Percentiles rank a stretch among this genome's conserved stretches.
These are phyloP conservation scores for Tuberolachnus salignus DNA, from an alignment of 2,888 invertebrate species.

Conservation along the genomic window DNA sequence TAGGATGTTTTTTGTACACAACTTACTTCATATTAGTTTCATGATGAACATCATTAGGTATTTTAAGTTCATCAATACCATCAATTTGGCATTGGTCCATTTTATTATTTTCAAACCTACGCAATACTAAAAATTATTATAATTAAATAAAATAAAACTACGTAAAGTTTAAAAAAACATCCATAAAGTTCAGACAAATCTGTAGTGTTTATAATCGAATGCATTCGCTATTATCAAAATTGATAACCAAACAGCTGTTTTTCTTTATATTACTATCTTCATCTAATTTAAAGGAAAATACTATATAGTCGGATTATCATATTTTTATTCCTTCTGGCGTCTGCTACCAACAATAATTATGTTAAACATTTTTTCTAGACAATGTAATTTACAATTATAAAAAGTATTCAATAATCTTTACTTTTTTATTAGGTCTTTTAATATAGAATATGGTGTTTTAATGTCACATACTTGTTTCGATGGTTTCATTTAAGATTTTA, in stretches of 20 bases:
- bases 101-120: constrained; percentile 10
- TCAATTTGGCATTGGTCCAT: constrained; percentile 47
- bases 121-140: background rate
- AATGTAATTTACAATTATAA: background rate
- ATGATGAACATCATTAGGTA: constrained; percentile 20
- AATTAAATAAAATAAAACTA: background rate
- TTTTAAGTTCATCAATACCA: constrained; percentile 41
- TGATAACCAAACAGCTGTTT: constrained; percentile 37
- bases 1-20: too few relatives aligned
- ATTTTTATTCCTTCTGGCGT: background rate
- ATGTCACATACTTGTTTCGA: constrained; percentile 1
- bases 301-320: background rate
- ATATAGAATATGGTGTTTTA: too few relatives aligned
- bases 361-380: background rate
- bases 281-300: constrained; percentile 19
- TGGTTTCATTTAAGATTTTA: background rate
- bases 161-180: background rate
- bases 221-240: background rate
- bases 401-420: background rate
- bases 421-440: too few relatives aligned
- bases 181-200: too few relatives aligned
- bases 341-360: background rate
- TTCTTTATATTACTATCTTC: constrained; percentile 1
- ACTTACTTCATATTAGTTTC: constrained; percentile 46
- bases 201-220: too few relatives aligned